Evolutionary conservation across 2,797 vertebrate species (phyloP).

Genomic region (Sus cebifrons): DNA sequence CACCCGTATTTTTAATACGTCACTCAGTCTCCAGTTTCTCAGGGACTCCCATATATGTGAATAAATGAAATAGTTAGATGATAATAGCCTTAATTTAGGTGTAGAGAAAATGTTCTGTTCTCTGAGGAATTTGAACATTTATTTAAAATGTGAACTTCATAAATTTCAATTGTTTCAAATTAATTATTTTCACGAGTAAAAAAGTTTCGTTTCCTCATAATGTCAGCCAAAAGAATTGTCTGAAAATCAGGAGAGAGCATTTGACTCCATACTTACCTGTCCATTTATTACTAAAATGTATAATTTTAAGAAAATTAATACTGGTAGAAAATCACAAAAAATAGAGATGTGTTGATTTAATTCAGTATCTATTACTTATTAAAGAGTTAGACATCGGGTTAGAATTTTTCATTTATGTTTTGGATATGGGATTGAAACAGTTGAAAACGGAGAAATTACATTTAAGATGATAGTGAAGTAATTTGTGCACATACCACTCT

Average conservation of each 20-base stretch:
- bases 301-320: neutral
- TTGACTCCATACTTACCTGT: neutral
- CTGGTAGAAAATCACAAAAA: neutral
- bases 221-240: neutral
- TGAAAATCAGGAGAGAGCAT: neutral
- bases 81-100: neutral
- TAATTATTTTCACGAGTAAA: neutral
- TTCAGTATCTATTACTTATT: neutral
- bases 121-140: neutral
- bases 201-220: neutral
- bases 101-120: neutral
- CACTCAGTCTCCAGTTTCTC: neutral
- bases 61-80: neutral
- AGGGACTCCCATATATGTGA: neutral
- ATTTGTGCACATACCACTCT: neutral
- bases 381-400: neutral
- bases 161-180: constrained; percentile 6
- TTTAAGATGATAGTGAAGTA: neutral
- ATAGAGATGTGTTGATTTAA: neutral
- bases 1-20: neutral
- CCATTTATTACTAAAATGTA: neutral
- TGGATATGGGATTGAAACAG: neutral
- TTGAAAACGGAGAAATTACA: neutral
- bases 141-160: neutral
- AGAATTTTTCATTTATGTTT: neutral